These are phyloP conservation scores for Caenorhabditis tropicalis DNA, from an alignment of 1,140 invertebrate genomes.

Conservation along the genomic window DNA sequence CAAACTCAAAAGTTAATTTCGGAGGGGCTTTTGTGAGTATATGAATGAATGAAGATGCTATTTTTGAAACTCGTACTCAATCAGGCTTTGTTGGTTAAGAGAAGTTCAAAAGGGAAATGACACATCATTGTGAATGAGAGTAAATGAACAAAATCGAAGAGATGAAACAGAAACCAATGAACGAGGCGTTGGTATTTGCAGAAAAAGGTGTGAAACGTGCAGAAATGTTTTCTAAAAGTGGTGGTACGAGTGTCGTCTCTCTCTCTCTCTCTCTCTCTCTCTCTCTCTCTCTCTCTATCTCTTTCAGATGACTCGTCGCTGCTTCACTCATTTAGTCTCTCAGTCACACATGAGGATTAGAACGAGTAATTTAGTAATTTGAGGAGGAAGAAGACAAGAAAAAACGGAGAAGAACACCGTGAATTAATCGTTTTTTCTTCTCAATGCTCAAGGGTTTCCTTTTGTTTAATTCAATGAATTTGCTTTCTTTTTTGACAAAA, in stretches of 20 bases:
- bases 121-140: too few relatives aligned
- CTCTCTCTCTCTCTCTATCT: background rate
- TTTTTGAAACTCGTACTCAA: too few relatives aligned
- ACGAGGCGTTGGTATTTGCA: too few relatives aligned
- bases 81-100: too few relatives aligned
- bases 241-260: background rate
- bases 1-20: too few relatives aligned
- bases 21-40: too few relatives aligned
- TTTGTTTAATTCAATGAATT: background rate
- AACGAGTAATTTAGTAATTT: conserved; percentile 40
- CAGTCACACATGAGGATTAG: background rate
- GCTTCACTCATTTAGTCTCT: background rate
- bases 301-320: too few relatives aligned
- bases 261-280: background rate
- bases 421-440: background rate
- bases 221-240: background rate
- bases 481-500: background rate
- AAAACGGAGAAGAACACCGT: background rate
- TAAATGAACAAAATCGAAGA: too few relatives aligned
- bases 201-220: too few relatives aligned
- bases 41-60: too few relatives aligned
- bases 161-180: too few relatives aligned
- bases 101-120: too few relatives aligned
- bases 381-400: background rate
- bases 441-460: background rate